These are phyloP conservation scores for Panzeria rudis DNA, from an alignment of 2,888 invertebrate genomes.

Conservation along the genomic window DNA sequence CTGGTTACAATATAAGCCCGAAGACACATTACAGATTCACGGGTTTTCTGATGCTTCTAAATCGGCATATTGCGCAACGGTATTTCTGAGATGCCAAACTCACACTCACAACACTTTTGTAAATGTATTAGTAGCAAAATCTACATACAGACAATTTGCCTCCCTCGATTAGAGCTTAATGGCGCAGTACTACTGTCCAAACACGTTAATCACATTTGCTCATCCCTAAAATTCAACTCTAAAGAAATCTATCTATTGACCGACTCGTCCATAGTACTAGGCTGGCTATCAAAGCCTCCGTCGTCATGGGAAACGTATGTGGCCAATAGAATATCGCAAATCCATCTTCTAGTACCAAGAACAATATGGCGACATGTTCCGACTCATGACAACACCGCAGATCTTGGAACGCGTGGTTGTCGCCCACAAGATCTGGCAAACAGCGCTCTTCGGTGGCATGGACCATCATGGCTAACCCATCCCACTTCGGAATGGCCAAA, in stretches of 20 bases:
- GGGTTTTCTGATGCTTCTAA: constrained; percentile 33
- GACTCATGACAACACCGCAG: not conserved
- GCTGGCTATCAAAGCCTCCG: not conserved
- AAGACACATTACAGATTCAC: constrained; percentile 3
- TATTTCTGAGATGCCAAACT: constrained; percentile 13
- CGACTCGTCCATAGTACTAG: constrained; percentile 11
- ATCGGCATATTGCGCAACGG: constrained; percentile 5
- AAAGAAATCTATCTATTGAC: not conserved
- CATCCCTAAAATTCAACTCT: not conserved
- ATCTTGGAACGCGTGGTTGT: constrained; percentile 12
- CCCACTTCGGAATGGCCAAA: constrained; percentile 13
- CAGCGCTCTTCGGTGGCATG: not conserved
- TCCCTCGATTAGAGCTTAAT: constrained; percentile 9
- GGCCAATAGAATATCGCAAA: not conserved
- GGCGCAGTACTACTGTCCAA: constrained; percentile 10
- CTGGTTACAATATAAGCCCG: not conserved
- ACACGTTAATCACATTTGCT: not conserved
- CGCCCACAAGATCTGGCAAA: not conserved
- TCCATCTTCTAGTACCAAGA: not conserved
- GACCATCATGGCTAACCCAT: not conserved
- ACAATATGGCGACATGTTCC: constrained; percentile 10
- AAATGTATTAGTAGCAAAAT: constrained; percentile 14
- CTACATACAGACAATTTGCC: not conserved
- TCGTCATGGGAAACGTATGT: constrained; percentile 7
- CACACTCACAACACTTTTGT: not conserved